Evolutionary conservation across 1,140 invertebrate species (phyloP).

Genomic region (Ceratina japonica): DNA sequence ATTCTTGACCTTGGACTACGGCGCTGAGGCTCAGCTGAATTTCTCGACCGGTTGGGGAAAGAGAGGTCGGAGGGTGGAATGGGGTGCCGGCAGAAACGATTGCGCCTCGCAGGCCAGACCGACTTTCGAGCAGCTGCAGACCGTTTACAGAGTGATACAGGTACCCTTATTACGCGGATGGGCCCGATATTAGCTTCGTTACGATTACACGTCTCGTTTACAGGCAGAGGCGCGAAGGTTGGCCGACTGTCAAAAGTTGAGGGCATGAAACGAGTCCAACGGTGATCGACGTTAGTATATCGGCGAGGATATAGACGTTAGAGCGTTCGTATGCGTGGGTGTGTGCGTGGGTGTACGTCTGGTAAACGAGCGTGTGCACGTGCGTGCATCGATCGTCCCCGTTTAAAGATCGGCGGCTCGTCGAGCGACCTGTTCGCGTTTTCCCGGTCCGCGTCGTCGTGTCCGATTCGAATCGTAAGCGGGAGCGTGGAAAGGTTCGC

Average conservation of each 20-base stretch:
- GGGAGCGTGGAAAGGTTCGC: not conserved
- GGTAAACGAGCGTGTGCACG: too few relatives aligned
- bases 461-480: too few relatives aligned
- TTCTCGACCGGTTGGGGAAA: constrained; percentile 77
- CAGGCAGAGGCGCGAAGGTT: constrained; percentile 60
- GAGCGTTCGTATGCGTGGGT: not conserved
- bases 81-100: constrained; percentile 17
- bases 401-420: too few relatives aligned
- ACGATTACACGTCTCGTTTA: constrained; percentile 7
- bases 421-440: too few relatives aligned
- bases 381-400: too few relatives aligned
- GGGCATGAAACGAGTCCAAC: constrained; percentile 47
- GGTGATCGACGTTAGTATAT: not conserved
- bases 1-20: constrained; percentile 52
- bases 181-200: not conserved
- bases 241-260: constrained; percentile 56
- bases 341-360: too few relatives aligned
- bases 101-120: constrained; percentile 19
- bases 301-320: not conserved
- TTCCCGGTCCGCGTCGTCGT: too few relatives aligned
- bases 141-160: constrained; percentile 66
- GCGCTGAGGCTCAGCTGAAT: constrained; percentile 70
- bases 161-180: constrained; percentile 26
- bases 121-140: constrained; percentile 59
- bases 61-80: constrained; percentile 58